Percentiles rank a stretch among this genome's conserved stretches.
Conservation (phyloP, 2,113 vertebrate genomes). For the Girardinichthys multiradiatus region DNA sequence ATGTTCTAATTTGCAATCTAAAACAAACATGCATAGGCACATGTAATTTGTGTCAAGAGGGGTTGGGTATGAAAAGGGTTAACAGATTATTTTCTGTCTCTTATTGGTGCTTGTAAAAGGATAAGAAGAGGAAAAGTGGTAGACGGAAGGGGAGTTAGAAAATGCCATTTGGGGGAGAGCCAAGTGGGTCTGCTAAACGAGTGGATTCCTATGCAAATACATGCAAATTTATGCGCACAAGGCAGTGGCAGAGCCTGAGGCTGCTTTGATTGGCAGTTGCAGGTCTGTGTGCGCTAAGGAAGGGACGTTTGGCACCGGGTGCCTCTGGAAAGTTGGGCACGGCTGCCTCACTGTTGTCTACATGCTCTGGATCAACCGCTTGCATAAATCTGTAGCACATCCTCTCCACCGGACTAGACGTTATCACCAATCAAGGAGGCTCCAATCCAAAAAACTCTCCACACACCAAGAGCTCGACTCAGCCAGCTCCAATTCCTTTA, state of each 20-base stretch:
- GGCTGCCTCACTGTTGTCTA: conserved; percentile 73
- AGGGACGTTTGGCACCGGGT: conserved; percentile 73
- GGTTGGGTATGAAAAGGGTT: conserved; percentile 65
- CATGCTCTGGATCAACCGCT: conserved; percentile 71
- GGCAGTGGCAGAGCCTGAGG: conserved; percentile 80
- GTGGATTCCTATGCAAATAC: conserved; percentile 83
- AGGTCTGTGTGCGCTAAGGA: conserved; percentile 77
- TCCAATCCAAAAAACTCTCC: conserved; percentile 68
- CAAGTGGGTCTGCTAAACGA: conserved; percentile 81
- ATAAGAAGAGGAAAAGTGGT: conserved; percentile 75
- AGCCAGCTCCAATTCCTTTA: conserved; percentile 72
- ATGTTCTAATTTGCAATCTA: conserved; percentile 54
- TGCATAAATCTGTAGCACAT: conserved; percentile 63
- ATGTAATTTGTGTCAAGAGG: conserved; percentile 68
- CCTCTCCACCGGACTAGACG: conserved; percentile 54
- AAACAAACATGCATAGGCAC: conserved; percentile 64
- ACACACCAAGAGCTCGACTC: conserved; percentile 67
- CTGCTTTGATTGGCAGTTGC: conserved; percentile 84
- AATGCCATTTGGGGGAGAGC: conserved; percentile 80
- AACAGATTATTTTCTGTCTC: conserved; percentile 73
- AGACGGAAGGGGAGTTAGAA: conserved; percentile 63
- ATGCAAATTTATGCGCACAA: conserved; percentile 84
- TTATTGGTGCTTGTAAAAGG: conserved; percentile 74
- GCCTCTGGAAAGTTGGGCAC: conserved; percentile 75
- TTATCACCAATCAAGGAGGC: conserved; percentile 58